A percentile compares a stretch with the other conserved stretches of the same genome.
These are phyloP conservation scores for Hydrolagus colliei DNA, from an alignment of 2,797 vertebrate species.

Conservation along the genomic window DNA sequence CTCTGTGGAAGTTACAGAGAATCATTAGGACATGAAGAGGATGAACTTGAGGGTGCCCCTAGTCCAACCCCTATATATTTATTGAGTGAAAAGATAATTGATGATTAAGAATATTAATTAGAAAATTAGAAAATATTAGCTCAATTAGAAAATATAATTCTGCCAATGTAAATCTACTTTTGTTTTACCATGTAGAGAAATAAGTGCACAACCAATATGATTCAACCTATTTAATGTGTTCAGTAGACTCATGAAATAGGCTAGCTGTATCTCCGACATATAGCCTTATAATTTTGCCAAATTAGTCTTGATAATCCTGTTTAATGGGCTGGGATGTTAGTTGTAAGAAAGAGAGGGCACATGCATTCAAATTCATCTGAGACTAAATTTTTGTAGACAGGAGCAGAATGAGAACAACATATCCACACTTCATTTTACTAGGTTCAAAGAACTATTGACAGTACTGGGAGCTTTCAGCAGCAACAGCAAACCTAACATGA, in stretches of 20 bases:
- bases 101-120: not conserved
- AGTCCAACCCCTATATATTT: not conserved
- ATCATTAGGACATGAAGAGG: too few species aligned
- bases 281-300: not conserved
- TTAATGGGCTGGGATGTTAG: not conserved
- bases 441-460: too few species aligned
- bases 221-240: not conserved
- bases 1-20: not conserved
- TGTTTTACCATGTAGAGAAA: not conserved
- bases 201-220: not conserved
- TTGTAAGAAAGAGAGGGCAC: not conserved
- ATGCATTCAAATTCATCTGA: not conserved
- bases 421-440: not conserved
- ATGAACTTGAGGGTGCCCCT: too few species aligned
- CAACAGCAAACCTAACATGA: too few species aligned
- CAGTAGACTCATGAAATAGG: not conserved
- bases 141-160: not conserved
- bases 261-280: not conserved
- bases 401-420: not conserved
- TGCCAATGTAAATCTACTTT: not conserved
- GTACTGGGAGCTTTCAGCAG: too few species aligned
- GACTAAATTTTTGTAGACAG: not conserved
- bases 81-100: not conserved
- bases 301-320: not conserved
- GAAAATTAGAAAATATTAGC: too few species aligned